Conservation (phyloP, 2,113 vertebrate genomes). For the Chiloscyllium plagiosum region DNA sequence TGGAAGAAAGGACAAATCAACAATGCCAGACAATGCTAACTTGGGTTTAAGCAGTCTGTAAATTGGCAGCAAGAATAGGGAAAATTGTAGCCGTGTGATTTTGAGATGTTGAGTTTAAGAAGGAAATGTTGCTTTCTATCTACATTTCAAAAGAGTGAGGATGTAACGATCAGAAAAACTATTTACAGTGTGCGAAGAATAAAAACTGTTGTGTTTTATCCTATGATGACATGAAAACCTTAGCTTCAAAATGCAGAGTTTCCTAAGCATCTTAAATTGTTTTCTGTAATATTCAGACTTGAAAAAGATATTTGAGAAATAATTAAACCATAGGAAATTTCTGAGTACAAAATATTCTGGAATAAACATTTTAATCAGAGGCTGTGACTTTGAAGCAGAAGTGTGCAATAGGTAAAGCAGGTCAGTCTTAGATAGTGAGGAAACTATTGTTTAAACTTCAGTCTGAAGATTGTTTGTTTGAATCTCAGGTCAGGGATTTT, state of each 20-base stretch:
- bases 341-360: not conserved
- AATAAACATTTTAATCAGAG: not conserved
- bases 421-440: too few relatives aligned
- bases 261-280: not conserved
- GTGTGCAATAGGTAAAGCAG: not conserved
- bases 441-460: too few relatives aligned
- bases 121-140: not conserved
- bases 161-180: not conserved
- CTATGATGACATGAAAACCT: not conserved
- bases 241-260: not conserved
- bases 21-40: not conserved
- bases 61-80: not conserved
- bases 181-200: not conserved
- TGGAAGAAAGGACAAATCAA: not conserved
- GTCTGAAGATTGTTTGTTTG: too few relatives aligned
- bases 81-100: not conserved
- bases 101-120: not conserved
- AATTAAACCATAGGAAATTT: not conserved
- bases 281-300: not conserved
- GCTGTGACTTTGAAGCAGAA: not conserved
- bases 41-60: not conserved
- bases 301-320: not conserved
- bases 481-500: too few relatives aligned
- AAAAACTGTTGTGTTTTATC: not conserved
- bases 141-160: not conserved